Percentiles rank a stretch among this genome's conserved stretches.
These are phyloP conservation scores for Ramazzottius varieornatus DNA, from an alignment of 2,888 invertebrate species.

Conservation along the genomic window DNA sequence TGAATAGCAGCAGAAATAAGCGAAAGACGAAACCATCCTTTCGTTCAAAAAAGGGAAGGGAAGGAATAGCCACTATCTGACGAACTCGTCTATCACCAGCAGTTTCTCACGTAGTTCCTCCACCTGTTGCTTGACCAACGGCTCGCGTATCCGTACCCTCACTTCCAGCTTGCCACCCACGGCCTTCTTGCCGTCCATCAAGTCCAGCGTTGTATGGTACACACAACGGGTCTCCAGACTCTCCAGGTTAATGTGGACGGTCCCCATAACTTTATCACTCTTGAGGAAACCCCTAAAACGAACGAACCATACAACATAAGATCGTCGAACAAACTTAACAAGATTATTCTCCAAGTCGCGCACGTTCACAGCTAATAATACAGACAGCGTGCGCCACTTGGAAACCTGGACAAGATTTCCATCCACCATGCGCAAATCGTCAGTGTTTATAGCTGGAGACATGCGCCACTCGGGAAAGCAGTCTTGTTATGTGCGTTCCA, in stretches of 20 bases:
- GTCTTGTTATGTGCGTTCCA: too few relatives aligned
- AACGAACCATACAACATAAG: too few relatives aligned
- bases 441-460: too few relatives aligned
- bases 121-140: slow-evolving; percentile 59
- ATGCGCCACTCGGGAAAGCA: too few relatives aligned
- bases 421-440: too few relatives aligned
- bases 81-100: slow-evolving; percentile 40
- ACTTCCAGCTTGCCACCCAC: slow-evolving; percentile 71
- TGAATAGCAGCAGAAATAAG: too few relatives aligned
- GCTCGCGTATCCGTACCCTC: slow-evolving; percentile 57
- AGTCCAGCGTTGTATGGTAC: slow-evolving; percentile 69
- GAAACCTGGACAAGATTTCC: not conserved
- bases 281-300: slow-evolving; percentile 73
- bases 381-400: too few relatives aligned
- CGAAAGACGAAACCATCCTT: too few relatives aligned
- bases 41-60: too few relatives aligned
- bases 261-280: slow-evolving; percentile 56
- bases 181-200: slow-evolving; percentile 63
- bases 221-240: slow-evolving; percentile 65
- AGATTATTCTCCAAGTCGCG: not conserved
- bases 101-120: slow-evolving; percentile 69
- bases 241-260: slow-evolving; percentile 52
- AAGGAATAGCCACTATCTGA: not conserved
- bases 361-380: too few relatives aligned
- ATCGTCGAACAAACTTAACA: too few relatives aligned